These are phyloP conservation scores for Tiphia femorata DNA, from an alignment of 2,888 invertebrate species.

Conservation along the genomic window DNA sequence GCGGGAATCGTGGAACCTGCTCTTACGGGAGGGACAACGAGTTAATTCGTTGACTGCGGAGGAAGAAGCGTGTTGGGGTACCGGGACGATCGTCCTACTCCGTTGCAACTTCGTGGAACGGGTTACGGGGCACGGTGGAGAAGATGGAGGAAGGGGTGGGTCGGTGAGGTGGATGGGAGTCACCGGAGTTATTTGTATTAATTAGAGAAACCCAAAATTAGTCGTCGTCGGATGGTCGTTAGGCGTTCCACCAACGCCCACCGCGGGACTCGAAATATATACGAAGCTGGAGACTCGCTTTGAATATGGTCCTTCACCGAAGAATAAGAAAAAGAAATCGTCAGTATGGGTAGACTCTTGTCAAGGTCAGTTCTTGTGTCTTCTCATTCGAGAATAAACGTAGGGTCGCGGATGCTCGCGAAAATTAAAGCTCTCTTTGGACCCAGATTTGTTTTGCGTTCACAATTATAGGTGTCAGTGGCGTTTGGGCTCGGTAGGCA, in stretches of 20 bases:
- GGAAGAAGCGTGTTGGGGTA: slow-evolving; percentile 2
- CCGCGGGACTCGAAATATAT: slow-evolving; percentile 4
- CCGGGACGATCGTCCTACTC: slow-evolving; percentile 9
- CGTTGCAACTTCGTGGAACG: not conserved
- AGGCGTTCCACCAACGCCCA: slow-evolving; percentile 24
- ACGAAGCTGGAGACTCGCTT: slow-evolving; percentile 12
- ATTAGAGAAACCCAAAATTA: slow-evolving; percentile 42
- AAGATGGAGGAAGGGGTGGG: not conserved
- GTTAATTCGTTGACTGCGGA: slow-evolving; percentile 28
- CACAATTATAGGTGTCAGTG: too few species aligned
- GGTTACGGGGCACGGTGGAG: not conserved
- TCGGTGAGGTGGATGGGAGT: slow-evolving; percentile 3
- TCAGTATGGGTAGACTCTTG: too few species aligned
- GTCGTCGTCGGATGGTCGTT: slow-evolving; percentile 33
- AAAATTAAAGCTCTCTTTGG: too few species aligned
- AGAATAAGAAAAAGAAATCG: too few species aligned
- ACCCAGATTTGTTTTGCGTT: too few species aligned
- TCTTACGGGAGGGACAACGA: slow-evolving; percentile 17
- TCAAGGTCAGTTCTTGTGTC: too few species aligned
- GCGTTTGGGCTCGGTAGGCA: too few species aligned
- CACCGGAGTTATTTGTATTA: slow-evolving; percentile 40
- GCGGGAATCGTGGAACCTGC: too few species aligned
- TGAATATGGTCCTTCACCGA: too few species aligned
- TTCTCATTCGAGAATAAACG: too few species aligned
- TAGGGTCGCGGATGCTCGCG: too few species aligned